Percentiles rank a stretch among this genome's conserved stretches.
Evolutionary conservation across 1,140 invertebrate species (phyloP).

Genomic region (Pseudomyrmex gracilis): DNA sequence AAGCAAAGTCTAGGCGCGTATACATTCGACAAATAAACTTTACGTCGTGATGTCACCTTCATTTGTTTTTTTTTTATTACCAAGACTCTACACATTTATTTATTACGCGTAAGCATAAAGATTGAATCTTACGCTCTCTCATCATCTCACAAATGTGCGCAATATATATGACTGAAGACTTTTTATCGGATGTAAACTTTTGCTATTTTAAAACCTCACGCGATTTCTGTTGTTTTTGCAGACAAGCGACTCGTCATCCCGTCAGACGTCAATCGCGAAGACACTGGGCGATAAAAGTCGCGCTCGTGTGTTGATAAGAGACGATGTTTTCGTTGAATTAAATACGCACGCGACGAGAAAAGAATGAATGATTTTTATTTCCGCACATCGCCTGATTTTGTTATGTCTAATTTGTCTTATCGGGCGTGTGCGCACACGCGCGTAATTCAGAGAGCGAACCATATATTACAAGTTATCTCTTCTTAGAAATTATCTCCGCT

Average conservation of each 20-base stretch:
- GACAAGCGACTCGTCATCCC: background rate
- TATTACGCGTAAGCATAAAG: conserved; percentile 9
- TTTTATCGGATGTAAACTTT: background rate
- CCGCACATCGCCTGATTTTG: conserved; percentile 51
- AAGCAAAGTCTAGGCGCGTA: conserved; percentile 64
- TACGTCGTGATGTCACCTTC: conserved; percentile 39
- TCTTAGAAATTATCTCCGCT: background rate
- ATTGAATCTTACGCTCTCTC: background rate
- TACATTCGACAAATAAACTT: conserved; percentile 65
- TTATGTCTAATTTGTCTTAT: conserved; percentile 52
- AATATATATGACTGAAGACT: too few relatives aligned
- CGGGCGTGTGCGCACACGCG: background rate
- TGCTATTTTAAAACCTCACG: conserved; percentile 40
- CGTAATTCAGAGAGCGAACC: conserved; percentile 15
- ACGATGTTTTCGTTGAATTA: conserved; percentile 40
- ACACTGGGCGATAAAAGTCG: conserved; percentile 24
- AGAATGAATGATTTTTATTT: conserved; percentile 28
- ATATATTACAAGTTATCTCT: conserved; percentile 8
- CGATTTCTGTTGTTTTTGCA: conserved; percentile 35
- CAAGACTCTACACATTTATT: conserved; percentile 1
- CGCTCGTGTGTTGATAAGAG: background rate
- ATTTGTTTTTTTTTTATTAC: background rate
- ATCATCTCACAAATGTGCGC: background rate
- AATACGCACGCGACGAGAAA: background rate
- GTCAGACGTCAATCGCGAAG: background rate